Percentiles rank a stretch among this genome's conserved stretches.
Evolutionary conservation across 2,113 vertebrate species (phyloP).

Genomic region (Sinocyclocheilus anshuiensis): DNA sequence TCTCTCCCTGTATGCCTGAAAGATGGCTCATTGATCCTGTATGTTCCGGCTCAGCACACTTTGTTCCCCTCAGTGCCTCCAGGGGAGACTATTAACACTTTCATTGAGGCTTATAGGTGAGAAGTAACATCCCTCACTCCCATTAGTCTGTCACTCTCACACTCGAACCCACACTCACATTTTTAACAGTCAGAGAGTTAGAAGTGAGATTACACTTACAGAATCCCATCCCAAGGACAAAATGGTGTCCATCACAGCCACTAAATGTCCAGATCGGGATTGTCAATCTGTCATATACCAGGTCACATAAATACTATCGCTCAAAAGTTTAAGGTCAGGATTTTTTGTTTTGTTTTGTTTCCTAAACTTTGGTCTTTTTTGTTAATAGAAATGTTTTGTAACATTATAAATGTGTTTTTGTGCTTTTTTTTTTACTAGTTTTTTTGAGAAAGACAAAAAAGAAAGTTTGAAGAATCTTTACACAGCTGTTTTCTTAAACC

Average conservation of each 20-base stretch:
- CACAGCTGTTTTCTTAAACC: background rate
- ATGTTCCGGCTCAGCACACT: slow-evolving; percentile 48
- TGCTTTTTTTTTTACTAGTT: no score
- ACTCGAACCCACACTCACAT: slow-evolving; percentile 6
- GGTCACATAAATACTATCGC: background rate
- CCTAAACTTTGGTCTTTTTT: no score
- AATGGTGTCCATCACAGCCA: background rate
- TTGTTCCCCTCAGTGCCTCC: slow-evolving; percentile 47
- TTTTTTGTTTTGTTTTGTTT: no score
- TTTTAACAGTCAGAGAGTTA: slow-evolving; percentile 5
- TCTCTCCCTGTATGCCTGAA: background rate
- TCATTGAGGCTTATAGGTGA: slow-evolving; percentile 48
- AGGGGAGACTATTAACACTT: slow-evolving; percentile 50
- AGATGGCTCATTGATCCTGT: slow-evolving; percentile 50
- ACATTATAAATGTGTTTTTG: no score
- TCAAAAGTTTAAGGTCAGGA: background rate
- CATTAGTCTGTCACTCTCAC: slow-evolving; percentile 29
- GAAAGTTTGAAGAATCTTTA: background rate
- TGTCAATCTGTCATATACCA: background rate
- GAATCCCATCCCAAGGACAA: slow-evolving; percentile 6
- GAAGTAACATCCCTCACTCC: background rate
- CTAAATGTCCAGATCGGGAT: background rate
- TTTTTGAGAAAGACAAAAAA: no score
- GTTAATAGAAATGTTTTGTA: no score
- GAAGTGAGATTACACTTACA: slow-evolving; percentile 36